Evolutionary conservation across 2,888 invertebrate genomes (phyloP).

Genomic region (Dione vanillae): DNA sequence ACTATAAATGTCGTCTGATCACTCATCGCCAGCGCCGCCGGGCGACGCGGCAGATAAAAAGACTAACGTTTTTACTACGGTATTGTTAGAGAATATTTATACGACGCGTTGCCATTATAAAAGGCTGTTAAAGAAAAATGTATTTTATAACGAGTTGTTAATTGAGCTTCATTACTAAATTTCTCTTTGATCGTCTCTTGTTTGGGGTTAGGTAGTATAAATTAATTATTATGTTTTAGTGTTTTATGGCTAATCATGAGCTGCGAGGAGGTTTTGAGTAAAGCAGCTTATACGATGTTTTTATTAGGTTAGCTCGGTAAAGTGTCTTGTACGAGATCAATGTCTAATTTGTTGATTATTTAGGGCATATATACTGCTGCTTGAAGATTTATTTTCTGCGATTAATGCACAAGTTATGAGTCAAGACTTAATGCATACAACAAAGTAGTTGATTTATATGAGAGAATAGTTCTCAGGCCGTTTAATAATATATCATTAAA

Average conservation of each 20-base stretch:
- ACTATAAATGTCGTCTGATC: constrained; percentile 40
- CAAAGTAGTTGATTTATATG: background rate
- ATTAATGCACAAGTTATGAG: background rate
- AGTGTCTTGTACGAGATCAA: constrained; percentile 11
- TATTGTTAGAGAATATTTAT: constrained; percentile 33
- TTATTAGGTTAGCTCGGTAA: constrained; percentile 5
- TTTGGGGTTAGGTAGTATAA: constrained; percentile 29
- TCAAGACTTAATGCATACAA: constrained; percentile 10
- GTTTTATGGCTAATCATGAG: constrained; percentile 37
- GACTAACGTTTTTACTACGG: constrained; percentile 5
- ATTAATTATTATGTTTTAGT: constrained; percentile 38
- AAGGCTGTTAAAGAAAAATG: constrained; percentile 24
- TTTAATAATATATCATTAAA: constrained; percentile 17
- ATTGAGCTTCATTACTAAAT: constrained; percentile 20
- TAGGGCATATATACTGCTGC: background rate
- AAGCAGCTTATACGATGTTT: constrained; percentile 31
- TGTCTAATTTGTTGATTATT: background rate
- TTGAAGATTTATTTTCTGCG: background rate
- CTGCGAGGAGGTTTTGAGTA: constrained; percentile 8
- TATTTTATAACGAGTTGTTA: constrained; percentile 32
- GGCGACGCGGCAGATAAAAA: constrained; percentile 27
- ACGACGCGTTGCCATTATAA: constrained; percentile 20
- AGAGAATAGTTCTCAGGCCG: constrained; percentile 11
- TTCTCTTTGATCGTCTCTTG: constrained; percentile 28
- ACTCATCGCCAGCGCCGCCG: constrained; percentile 32